phyloP scores from a whole-genome alignment of 2,113 vertebrate species.

The Megaceryle torquata region DNA sequence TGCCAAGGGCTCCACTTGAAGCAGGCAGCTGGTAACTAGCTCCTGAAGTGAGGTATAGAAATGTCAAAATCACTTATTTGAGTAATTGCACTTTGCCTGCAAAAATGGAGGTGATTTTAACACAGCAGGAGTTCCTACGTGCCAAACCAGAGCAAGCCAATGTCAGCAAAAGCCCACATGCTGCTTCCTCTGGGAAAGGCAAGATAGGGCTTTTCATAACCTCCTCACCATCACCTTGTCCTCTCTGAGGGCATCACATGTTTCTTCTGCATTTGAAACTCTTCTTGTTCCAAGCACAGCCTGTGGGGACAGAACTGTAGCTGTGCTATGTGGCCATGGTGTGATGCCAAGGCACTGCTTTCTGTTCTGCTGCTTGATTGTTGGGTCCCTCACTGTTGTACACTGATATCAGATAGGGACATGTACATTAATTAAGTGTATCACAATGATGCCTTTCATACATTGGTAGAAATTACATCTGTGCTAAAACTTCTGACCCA shows the following conservation, averaged over 20 bases:
- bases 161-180: neutral
- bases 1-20: neutral
- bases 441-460: neutral
- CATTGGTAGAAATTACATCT: neutral
- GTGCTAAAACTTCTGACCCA: neutral
- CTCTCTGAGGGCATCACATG: neutral
- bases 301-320: neutral
- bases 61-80: neutral
- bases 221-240: accelerated
- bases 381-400: neutral
- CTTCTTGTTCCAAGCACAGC: neutral
- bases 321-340: accelerated
- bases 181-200: neutral
- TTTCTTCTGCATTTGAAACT: neutral
- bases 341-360: neutral
- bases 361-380: neutral
- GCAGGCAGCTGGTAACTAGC: neutral
- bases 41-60: neutral
- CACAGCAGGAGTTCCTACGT: neutral
- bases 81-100: neutral
- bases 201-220: neutral
- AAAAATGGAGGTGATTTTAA: neutral
- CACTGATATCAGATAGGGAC: neutral
- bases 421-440: accelerated
- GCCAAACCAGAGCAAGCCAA: neutral